These are phyloP conservation scores for Leucophenga varia DNA, from an alignment of 1,140 invertebrate genomes.

Conservation along the genomic window DNA sequence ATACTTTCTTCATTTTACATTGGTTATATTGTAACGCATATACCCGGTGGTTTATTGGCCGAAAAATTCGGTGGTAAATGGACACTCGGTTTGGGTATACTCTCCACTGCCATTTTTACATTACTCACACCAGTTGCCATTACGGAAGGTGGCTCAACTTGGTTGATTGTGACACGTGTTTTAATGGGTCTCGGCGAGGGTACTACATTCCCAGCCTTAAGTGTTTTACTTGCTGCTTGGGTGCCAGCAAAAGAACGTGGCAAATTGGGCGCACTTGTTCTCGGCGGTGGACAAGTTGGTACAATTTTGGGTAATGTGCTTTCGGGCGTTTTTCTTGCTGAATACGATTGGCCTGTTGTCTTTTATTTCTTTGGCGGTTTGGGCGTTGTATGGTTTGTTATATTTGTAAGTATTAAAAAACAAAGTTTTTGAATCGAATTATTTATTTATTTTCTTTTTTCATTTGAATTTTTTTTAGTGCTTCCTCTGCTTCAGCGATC, in stretches of 20 bases:
- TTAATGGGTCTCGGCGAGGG: slow-evolving; percentile 74
- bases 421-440: not conserved
- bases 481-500: slow-evolving; percentile 73
- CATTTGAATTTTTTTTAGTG: slow-evolving; percentile 41
- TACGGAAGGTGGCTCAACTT: slow-evolving; percentile 60
- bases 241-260: slow-evolving; percentile 72
- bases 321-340: slow-evolving; percentile 68
- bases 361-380: slow-evolving; percentile 82
- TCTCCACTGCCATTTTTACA: slow-evolving; percentile 74
- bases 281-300: slow-evolving; percentile 70
- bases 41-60: slow-evolving; percentile 67
- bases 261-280: slow-evolving; percentile 72
- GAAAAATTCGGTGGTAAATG: slow-evolving; percentile 77
- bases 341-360: slow-evolving; percentile 71
- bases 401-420: slow-evolving; percentile 63
- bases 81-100: slow-evolving; percentile 71
- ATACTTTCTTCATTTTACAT: slow-evolving; percentile 65
- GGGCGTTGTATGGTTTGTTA: slow-evolving; percentile 71
- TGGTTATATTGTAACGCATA: slow-evolving; percentile 63
- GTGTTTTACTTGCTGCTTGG: slow-evolving; percentile 74
- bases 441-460: not conserved
- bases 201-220: slow-evolving; percentile 75
- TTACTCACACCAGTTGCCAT: slow-evolving; percentile 69
- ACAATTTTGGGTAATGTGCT: slow-evolving; percentile 74
- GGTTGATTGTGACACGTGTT: slow-evolving; percentile 66